Evolutionary conservation across 2,113 vertebrate species (phyloP).

Genomic region (Tonatia bakeri): DNA sequence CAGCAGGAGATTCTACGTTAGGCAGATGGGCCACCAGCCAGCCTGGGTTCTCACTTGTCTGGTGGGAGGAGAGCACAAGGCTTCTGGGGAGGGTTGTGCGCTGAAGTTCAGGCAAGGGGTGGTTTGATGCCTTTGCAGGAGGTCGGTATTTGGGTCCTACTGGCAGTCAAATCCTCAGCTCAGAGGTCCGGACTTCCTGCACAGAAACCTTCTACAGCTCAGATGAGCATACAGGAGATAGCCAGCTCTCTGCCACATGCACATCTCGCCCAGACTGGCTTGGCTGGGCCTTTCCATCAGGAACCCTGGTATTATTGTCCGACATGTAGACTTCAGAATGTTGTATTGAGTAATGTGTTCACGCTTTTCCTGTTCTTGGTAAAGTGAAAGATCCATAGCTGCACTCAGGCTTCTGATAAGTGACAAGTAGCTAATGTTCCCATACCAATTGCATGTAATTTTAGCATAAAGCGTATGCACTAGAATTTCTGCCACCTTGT

Average conservation of each 20-base stretch:
- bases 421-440: not conserved
- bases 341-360: not conserved
- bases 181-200: not conserved
- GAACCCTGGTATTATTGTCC: not conserved
- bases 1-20: not conserved
- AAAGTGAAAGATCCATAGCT: not conserved
- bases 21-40: not conserved
- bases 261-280: no score
- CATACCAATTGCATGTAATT: not conserved
- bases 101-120: not conserved
- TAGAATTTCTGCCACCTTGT: not conserved
- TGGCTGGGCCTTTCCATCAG: not conserved
- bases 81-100: not conserved
- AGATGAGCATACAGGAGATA: not conserved
- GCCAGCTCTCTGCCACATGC: not conserved
- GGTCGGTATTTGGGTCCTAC: not conserved
- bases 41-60: not conserved
- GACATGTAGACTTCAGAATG: not conserved
- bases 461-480: not conserved
- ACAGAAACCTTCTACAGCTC: not conserved
- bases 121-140: not conserved
- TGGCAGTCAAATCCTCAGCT: not conserved
- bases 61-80: not conserved
- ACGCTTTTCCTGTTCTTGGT: not conserved
- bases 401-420: not conserved